Evolutionary conservation across 2,113 vertebrate genomes (phyloP), one percentile per base, ranked within the genome.

Genomic region (Perognathus longimembris): DNA sequence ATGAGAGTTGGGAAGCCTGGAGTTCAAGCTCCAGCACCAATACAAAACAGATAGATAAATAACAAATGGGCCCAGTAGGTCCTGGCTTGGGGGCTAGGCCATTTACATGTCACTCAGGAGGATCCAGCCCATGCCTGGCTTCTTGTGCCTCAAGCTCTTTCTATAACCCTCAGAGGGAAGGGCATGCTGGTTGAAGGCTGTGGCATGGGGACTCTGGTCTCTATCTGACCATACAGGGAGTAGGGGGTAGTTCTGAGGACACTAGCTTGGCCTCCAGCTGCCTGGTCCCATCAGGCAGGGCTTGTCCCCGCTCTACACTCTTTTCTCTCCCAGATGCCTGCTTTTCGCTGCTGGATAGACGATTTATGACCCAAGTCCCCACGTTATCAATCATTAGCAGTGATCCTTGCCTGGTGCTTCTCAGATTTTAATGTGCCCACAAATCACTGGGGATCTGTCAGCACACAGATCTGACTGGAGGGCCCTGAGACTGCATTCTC

Each of bases 101-200:
- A 26, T 1, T 34, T 0, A 1, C 66, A 15, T 0, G 7, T 63
- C 54, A n/a, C 5, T 36, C 1, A 42, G 38, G 59, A 82, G 32
- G 50, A 50, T 7, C 38, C 3, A 64, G 71, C 1, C 18, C 66
- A 17, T 64, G 12, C 28, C 21, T 26, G 40, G 26, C n/a, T 1
- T 21, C 28, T 34, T n/a, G 30, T 2, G 10, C 14, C 78, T 79
- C 45, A 67, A 1, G 42, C 5, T 15, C 3, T 7, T 38, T 38
- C 50, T 40, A 5, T 6, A 10, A 24, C 28, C 6, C 7, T 22
- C 59, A 20, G 5, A 24, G 59, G 64, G 1, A 38, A n/a, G 28
- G 34, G 69, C 21, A 21, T 6, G 21, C 30, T 34, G 69, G 38
- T 22, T 4, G 1, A 6, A 2, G 2, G 38, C 54, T 28, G 38